Conservation (phyloP, 1,140 invertebrate species). For the Drosophila pruinosa region DNA sequence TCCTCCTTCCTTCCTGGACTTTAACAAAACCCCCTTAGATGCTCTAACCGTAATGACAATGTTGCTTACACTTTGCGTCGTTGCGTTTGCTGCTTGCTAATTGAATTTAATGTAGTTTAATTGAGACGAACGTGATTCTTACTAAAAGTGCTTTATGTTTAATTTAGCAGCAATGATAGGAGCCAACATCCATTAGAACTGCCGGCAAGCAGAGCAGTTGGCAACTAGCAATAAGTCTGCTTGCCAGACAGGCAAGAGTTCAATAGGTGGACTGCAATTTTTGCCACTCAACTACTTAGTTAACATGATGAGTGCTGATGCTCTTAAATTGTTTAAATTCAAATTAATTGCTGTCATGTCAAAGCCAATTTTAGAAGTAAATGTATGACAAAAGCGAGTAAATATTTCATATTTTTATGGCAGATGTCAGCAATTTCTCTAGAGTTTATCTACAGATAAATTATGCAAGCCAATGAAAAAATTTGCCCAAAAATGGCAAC, state of each 20-base stretch:
- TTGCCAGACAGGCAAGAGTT: constrained; percentile 8
- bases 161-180: constrained; percentile 66
- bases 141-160: constrained; percentile 81
- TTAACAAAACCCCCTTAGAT: constrained; percentile 34
- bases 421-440: constrained; percentile 71
- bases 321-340: constrained; percentile 69
- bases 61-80: constrained; percentile 64
- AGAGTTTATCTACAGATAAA: constrained; percentile 64
- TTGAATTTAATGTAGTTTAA: constrained; percentile 82
- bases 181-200: constrained; percentile 4
- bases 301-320: constrained; percentile 44
- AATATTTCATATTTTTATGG: constrained; percentile 67
- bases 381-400: constrained; percentile 52
- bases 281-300: constrained; percentile 29
- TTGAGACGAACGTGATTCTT: constrained; percentile 81
- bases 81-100: constrained; percentile 58
- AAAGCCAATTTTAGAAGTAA: constrained; percentile 48
- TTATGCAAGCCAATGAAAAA: constrained; percentile 56
- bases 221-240: not conserved
- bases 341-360: constrained; percentile 71
- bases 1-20: constrained; percentile 32
- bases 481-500: constrained; percentile 39
- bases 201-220: not conserved
- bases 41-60: constrained; percentile 68
- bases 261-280: constrained; percentile 15